A percentile compares a stretch with the other conserved stretches of the same genome.
phyloP scores from a whole-genome alignment of 2,113 vertebrate species.

The Halcyon senegalensis region DNA sequence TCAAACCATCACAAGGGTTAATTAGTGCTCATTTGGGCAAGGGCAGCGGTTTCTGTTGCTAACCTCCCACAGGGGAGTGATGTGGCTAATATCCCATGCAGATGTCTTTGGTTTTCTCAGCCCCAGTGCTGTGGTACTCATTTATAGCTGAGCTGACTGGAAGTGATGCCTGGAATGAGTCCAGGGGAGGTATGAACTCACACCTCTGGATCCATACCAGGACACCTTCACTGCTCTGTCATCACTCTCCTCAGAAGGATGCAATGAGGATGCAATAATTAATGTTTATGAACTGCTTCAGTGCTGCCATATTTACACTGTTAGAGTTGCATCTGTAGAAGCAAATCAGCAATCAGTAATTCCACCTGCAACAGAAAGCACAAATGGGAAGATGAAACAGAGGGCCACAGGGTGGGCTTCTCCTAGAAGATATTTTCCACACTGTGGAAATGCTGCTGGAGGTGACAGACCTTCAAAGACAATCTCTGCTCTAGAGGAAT shows the following conservation, averaged over 20 bases:
- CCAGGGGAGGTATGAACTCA: conserved; percentile 32
- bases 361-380: neutral
- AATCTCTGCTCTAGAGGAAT: neutral
- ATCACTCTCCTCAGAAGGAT: conserved; percentile 13
- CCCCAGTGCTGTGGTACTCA: neutral
- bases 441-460: neutral
- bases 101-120: conserved; percentile 32
- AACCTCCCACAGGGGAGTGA: neutral
- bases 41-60: neutral
- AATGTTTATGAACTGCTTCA: conserved; percentile 42
- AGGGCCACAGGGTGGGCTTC: neutral
- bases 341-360: neutral
- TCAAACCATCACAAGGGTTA: neutral
- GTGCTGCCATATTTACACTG: conserved; percentile 43
- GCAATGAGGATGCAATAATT: conserved; percentile 43
- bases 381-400: neutral
- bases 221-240: conserved; percentile 7
- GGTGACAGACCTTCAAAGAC: neutral
- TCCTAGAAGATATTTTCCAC: neutral
- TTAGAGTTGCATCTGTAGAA: conserved; percentile 11
- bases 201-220: conserved; percentile 45
- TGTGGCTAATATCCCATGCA: conserved; percentile 4
- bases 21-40: neutral
- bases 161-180: neutral
- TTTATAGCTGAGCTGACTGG: conserved; percentile 6